Conservation (phyloP, 2,113 vertebrate genomes). For the Myotis davidii region DNA sequence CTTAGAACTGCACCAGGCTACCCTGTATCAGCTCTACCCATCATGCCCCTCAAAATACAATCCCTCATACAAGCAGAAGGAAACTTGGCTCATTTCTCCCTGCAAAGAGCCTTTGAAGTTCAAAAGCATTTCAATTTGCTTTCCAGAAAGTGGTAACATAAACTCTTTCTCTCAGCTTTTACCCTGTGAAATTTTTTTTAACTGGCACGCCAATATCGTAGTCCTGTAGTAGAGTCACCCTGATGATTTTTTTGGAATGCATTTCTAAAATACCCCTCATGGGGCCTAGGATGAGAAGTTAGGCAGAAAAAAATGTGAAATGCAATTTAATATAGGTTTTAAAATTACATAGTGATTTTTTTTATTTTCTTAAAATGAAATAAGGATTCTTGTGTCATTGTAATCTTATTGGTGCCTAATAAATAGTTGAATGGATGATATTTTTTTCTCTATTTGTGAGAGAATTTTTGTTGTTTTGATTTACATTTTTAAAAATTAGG, state of each 20-base stretch:
- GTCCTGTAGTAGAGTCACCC: neutral
- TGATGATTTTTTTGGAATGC: neutral
- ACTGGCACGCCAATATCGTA: neutral
- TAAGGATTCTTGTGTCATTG: neutral
- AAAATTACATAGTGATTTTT: neutral
- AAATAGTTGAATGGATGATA: neutral
- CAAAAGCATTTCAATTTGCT: conserved; percentile 57
- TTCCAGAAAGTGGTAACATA: conserved; percentile 6
- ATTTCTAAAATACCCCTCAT: neutral
- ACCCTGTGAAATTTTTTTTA: conserved; percentile 25
- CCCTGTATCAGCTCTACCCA: neutral
- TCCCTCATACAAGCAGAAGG: neutral
- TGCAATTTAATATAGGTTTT: neutral
- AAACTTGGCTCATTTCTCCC: conserved; percentile 4
- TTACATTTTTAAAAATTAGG: neutral
- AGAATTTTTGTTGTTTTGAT: neutral
- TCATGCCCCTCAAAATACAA: neutral
- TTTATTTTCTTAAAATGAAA: neutral
- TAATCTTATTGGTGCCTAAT: neutral
- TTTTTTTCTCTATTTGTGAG: neutral
- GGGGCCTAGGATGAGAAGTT: neutral
- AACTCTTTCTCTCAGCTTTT: conserved; percentile 18
- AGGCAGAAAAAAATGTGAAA: neutral
- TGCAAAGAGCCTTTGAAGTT: conserved; percentile 61
- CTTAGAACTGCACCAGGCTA: neutral